Base-by-base conservation (phyloP, 2,888 invertebrate genomes). In the Sipha maydis region DNA sequence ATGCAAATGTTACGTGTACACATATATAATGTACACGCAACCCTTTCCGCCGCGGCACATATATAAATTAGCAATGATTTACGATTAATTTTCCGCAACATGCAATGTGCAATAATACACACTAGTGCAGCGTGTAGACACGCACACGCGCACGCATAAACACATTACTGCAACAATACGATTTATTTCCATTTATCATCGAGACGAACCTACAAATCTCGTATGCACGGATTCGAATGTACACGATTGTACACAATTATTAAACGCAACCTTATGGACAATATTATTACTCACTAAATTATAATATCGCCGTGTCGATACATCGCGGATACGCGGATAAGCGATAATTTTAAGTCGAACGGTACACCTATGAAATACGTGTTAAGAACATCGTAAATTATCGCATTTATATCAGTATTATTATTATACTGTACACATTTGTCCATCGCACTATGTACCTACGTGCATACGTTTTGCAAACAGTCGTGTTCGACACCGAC, bases 51-150 rank as follows among this genome's bases (percentile, higher is more conserved):
- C 28, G 28, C 28, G 28, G 31, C 21, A 41, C 19, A 69, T 61
- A 48, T 61, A 61, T 48, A 69, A 82, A 82, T 82, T 69, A 28
- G 7, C 69, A 48, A 48, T 82, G 82, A 82, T 82, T 82, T 82
- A 82, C 28, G 82, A 69, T 28, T 48, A 48, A 82, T 41, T 48
- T 61, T 82, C 82, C 69, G 41, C 38, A 0, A 67, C 80, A 69
- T 69, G 82, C 82, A 48, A 82, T 28, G 31, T 14, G 9, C 38
- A 61, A n/a, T n/a, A 67, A 31, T 28, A 80, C 61, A n/a, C n/a
- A 48, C 14, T 11, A 2, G 14, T 14, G 11, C 41, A 41, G 41
- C 41, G 11, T 14, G 14, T 48, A 48, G 14, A 48, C 14, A 14
- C 14, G 9, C 48, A 48, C 48, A 67, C 38, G 7, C n/a, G 28